These are phyloP conservation scores for Babylonia areolata DNA, from an alignment of 1,140 invertebrate genomes.

Conservation along the genomic window DNA sequence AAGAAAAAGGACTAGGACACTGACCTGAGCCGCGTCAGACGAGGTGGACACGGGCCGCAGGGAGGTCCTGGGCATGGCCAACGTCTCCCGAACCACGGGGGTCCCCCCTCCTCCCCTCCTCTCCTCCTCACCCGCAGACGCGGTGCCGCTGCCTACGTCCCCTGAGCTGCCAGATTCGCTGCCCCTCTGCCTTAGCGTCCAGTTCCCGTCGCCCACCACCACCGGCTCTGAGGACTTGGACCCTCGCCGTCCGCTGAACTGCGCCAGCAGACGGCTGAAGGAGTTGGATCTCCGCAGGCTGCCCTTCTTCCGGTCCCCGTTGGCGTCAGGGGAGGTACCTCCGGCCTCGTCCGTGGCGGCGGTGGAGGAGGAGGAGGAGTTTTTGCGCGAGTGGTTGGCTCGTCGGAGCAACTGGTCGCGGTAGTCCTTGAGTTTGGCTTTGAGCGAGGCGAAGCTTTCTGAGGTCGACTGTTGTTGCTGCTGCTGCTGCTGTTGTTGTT, in stretches of 20 bases:
- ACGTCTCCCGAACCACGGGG: slow-evolving; percentile 54
- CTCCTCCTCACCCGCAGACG: slow-evolving; percentile 10
- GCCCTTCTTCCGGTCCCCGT: slow-evolving; percentile 44
- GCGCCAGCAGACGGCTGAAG: slow-evolving; percentile 46
- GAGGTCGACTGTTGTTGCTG: slow-evolving; percentile 34
- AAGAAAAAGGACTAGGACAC: neutral
- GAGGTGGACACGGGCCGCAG: slow-evolving; percentile 58
- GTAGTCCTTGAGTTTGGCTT: slow-evolving; percentile 70
- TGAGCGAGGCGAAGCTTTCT: slow-evolving; percentile 68
- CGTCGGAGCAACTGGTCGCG: slow-evolving; percentile 63
- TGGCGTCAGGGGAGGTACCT: no score
- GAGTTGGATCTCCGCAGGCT: slow-evolving; percentile 61
- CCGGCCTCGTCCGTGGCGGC: no score
- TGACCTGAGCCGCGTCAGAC: slow-evolving; percentile 9
- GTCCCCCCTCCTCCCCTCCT: neutral
- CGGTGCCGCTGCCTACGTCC: neutral
- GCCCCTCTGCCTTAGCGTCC: slow-evolving; percentile 36
- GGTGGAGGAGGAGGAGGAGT: slow-evolving; percentile 2
- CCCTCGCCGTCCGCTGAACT: slow-evolving; percentile 31
- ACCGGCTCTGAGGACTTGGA: neutral
- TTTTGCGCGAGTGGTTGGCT: slow-evolving; percentile 46
- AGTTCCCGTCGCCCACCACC: slow-evolving; percentile 38
- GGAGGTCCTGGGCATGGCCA: slow-evolving; percentile 54
- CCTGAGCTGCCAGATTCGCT: neutral
- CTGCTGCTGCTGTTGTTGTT: neutral